Conservation (phyloP, 2,113 vertebrate genomes). For the Prochilodus magdalenae region DNA sequence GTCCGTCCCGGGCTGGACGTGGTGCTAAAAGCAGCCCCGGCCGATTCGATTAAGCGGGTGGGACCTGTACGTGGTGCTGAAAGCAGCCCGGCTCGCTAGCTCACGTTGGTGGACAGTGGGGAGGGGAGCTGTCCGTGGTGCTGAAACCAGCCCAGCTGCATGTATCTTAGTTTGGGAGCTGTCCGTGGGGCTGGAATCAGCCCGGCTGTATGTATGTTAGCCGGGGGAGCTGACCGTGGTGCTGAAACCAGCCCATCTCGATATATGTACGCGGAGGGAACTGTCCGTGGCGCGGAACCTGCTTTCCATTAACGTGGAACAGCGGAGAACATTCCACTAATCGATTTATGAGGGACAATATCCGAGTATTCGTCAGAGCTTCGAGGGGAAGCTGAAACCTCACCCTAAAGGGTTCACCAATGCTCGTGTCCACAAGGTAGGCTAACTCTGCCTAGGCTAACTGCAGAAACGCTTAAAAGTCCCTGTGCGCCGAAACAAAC, state of each 20-base stretch:
- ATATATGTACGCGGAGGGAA: too few relatives aligned
- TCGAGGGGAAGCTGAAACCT: not conserved
- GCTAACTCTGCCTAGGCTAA: too few relatives aligned
- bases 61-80: conserved; percentile 13
- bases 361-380: not conserved
- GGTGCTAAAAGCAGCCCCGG: not conserved
- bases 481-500: too few relatives aligned
- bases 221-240: too few relatives aligned
- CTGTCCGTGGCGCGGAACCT: not conserved
- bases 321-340: not conserved
- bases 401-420: too few relatives aligned
- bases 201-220: too few relatives aligned
- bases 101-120: too few relatives aligned
- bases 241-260: too few relatives aligned
- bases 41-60: too few relatives aligned
- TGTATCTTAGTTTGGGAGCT: conserved; percentile 8
- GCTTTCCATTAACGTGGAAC: not conserved
- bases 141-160: not conserved
- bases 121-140: not conserved
- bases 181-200: conserved; percentile 44
- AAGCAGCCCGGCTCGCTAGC: not conserved
- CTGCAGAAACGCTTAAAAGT: too few relatives aligned
- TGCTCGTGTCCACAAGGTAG: too few relatives aligned
- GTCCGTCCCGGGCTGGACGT: too few relatives aligned
- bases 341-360: not conserved